These are phyloP conservation scores for Forbesichthys papilliferus DNA, from an alignment of 2,113 vertebrate species.

Conservation along the genomic window DNA sequence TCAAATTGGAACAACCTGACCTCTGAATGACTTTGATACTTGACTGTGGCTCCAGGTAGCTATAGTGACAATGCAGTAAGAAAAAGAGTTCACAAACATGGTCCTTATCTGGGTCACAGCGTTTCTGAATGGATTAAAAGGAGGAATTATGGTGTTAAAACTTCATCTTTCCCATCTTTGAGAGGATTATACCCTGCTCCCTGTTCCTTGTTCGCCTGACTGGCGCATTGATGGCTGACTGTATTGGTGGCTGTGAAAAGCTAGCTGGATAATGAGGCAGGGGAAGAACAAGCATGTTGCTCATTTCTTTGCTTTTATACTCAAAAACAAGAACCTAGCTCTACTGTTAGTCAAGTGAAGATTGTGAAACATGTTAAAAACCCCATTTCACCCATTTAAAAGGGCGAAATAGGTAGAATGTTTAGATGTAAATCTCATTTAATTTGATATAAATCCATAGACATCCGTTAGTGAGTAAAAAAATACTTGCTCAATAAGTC, in stretches of 20 bases:
- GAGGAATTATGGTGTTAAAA: conserved; percentile 67
- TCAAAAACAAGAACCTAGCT: no score
- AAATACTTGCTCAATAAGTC: no score
- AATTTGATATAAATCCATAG: no score
- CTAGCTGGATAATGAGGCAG: background rate
- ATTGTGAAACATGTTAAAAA: no score
- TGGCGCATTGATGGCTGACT: conserved; percentile 18
- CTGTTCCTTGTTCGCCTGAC: conserved; percentile 30
- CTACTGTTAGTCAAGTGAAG: no score
- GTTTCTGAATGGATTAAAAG: conserved; percentile 63
- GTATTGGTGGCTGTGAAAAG: no score
- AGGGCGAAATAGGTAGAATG: no score
- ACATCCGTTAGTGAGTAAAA: no score
- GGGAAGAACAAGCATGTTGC: conserved; percentile 10
- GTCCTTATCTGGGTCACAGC: conserved; percentile 55
- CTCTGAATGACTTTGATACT: conserved; percentile 14
- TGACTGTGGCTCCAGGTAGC: conserved; percentile 14
- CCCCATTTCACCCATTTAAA: no score
- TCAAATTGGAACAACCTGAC: background rate
- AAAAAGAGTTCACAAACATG: conserved; percentile 34
- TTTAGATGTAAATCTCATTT: no score
- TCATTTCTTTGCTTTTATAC: no score
- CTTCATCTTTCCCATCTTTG: conserved; percentile 58
- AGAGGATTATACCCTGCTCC: conserved; percentile 63
- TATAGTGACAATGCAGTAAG: conserved; percentile 4